These are phyloP conservation scores for Tribolium madens DNA, from an alignment of 1,140 invertebrate genomes.

Conservation along the genomic window DNA sequence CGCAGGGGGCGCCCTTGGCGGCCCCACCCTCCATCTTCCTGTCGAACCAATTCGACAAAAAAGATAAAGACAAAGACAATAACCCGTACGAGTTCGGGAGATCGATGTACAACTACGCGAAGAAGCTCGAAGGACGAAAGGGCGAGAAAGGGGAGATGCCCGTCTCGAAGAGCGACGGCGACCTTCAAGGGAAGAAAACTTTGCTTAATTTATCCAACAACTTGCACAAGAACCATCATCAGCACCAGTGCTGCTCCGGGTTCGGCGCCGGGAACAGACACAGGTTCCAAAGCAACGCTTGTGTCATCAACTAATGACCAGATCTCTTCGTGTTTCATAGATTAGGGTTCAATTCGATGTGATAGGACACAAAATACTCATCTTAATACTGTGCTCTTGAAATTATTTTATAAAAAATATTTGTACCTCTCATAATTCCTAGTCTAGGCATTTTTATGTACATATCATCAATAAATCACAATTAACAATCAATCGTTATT, in stretches of 20 bases:
- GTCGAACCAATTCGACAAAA: constrained; percentile 19
- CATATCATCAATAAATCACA: constrained; percentile 43
- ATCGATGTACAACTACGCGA: constrained; percentile 58
- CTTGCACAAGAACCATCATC: constrained; percentile 52
- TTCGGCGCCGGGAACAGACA: constrained; percentile 57
- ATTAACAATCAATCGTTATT: constrained; percentile 27
- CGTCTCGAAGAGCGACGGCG: constrained; percentile 59
- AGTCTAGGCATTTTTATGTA: constrained; percentile 38
- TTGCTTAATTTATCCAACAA: constrained; percentile 51
- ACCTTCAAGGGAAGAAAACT: constrained; percentile 48
- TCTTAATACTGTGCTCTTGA: not conserved
- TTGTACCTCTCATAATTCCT: constrained; percentile 27
- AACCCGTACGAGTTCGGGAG: constrained; percentile 54
- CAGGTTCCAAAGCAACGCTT: constrained; percentile 61
- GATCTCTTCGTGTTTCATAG: constrained; percentile 17
- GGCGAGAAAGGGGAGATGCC: constrained; percentile 49
- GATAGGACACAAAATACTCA: constrained; percentile 30
- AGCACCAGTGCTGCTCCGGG: constrained; percentile 61
- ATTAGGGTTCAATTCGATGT: not conserved
- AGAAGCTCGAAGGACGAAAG: constrained; percentile 47
- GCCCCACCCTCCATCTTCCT: constrained; percentile 43
- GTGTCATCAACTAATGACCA: constrained; percentile 50
- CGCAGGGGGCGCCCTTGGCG: constrained; percentile 3
- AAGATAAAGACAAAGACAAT: constrained; percentile 3
- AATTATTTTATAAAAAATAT: constrained; percentile 23